Conservation (phyloP, 1,140 invertebrate species). For the Ceratoteleas bidentatus region DNA sequence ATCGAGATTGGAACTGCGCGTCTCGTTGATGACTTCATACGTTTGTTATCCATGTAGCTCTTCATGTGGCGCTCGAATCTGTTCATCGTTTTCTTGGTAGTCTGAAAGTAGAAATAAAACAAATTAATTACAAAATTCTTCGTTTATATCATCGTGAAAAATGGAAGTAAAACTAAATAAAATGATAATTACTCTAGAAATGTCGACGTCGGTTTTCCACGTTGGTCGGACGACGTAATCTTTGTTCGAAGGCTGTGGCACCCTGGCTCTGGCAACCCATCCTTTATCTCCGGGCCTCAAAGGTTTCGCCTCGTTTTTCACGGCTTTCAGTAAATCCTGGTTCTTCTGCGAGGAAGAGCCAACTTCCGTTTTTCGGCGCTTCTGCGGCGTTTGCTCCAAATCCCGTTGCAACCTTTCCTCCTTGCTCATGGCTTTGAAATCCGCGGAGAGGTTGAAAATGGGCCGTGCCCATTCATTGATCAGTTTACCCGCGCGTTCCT, state of each 20-base stretch:
- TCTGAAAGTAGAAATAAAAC: conserved; percentile 77
- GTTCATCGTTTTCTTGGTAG: conserved; percentile 90
- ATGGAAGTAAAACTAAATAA: too few relatives aligned
- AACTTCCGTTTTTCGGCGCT: conserved; percentile 82
- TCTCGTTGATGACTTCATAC: conserved; percentile 86
- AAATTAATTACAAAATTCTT: conserved; percentile 15
- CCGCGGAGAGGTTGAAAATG: conserved; percentile 97
- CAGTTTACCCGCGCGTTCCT: conserved; percentile 92
- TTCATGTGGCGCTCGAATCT: conserved; percentile 96
- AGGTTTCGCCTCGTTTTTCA: conserved; percentile 75
- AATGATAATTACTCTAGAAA: conserved; percentile 87
- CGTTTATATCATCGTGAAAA: too few relatives aligned
- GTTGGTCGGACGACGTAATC: conserved; percentile 98
- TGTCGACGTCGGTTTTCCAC: conserved; percentile 93
- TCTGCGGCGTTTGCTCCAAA: conserved; percentile 91
- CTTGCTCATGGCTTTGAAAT: conserved; percentile 94
- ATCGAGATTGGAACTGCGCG: conserved; percentile 96
- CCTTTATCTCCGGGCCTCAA: conserved; percentile 96
- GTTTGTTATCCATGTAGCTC: conserved; percentile 92
- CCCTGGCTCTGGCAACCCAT: conserved; percentile 96
- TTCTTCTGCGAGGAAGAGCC: conserved; percentile 75
- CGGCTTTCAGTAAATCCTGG: conserved; percentile 74
- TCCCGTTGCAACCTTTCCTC: conserved; percentile 95
- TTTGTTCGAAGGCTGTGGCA: conserved; percentile 96
- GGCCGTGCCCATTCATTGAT: conserved; percentile 98